Percentiles rank a stretch among this genome's conserved stretches.
Evolutionary conservation across 2,797 vertebrate genomes (phyloP).

Genomic region (Tenualosa thibaudeaui): DNA sequence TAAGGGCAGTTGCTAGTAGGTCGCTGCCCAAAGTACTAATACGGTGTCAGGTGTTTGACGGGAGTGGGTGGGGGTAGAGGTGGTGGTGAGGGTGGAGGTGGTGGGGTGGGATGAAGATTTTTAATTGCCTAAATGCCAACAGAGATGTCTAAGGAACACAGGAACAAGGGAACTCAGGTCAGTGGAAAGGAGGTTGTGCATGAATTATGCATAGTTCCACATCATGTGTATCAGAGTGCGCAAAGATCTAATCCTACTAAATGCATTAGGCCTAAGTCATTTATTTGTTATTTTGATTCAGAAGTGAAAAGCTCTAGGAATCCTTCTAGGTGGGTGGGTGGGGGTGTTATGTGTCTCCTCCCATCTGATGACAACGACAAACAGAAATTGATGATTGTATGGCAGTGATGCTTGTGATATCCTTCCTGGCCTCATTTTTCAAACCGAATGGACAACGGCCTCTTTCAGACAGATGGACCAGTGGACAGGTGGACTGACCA

Average conservation of each 20-base stretch:
- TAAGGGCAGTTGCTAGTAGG: neutral
- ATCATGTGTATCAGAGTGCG: slow-evolving; percentile 50
- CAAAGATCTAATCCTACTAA: slow-evolving; percentile 4
- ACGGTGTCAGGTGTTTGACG: neutral
- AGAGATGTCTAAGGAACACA: neutral
- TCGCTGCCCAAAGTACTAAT: neutral
- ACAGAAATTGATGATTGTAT: neutral
- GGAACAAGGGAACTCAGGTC: neutral
- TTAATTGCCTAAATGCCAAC: slow-evolving; percentile 1
- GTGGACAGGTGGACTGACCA: slow-evolving; percentile 15
- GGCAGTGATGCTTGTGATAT: slow-evolving; percentile 11
- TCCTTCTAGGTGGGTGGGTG: neutral
- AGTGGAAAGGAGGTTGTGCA: slow-evolving; percentile 37
- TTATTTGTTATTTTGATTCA: neutral
- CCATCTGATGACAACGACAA: neutral
- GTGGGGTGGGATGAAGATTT: neutral
- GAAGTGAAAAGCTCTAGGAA: neutral
- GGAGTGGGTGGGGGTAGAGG: neutral
- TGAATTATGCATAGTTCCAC: slow-evolving; percentile 71
- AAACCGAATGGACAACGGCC: neutral
- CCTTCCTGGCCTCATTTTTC: neutral
- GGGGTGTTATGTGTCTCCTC: neutral
- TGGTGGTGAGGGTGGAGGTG: neutral
- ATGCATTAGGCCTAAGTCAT: neutral
- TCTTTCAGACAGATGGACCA: neutral